Conservation (phyloP, 1,140 invertebrate genomes). For the Drosophila pallidifrons region DNA sequence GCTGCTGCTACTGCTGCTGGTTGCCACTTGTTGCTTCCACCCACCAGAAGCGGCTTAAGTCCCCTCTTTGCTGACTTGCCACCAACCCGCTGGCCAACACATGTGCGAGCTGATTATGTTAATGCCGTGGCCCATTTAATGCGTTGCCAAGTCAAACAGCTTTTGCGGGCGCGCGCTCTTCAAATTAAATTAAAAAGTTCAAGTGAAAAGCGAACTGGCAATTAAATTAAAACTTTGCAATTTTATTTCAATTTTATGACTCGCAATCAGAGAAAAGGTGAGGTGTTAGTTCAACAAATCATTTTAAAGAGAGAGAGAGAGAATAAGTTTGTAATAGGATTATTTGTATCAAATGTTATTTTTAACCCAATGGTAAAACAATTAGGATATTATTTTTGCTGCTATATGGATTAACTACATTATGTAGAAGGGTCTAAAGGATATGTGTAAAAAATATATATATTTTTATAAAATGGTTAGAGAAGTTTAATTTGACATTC, state of each 20-base stretch:
- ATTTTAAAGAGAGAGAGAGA: not conserved
- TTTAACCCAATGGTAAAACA: not conserved
- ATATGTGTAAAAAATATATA: too few relatives aligned
- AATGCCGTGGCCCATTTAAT: constrained; percentile 70
- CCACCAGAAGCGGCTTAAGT: constrained; percentile 19
- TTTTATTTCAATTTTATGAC: constrained; percentile 77
- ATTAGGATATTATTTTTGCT: not conserved
- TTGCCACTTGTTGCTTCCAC: constrained; percentile 59
- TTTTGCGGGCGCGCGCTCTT: constrained; percentile 48
- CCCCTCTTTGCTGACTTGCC: not conserved
- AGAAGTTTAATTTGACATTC: too few relatives aligned
- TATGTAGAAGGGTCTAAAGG: not conserved
- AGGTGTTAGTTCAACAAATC: not conserved
- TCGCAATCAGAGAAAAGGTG: constrained; percentile 1
- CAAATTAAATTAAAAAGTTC: constrained; percentile 73
- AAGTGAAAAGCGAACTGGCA: constrained; percentile 45
- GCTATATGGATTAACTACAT: not conserved
- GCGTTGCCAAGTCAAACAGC: constrained; percentile 64
- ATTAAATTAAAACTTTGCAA: constrained; percentile 79
- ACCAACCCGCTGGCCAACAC: not conserved
- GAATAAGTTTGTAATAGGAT: not conserved
- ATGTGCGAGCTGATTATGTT: constrained; percentile 77
- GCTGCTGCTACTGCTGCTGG: constrained; percentile 4
- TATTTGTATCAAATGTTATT: not conserved
- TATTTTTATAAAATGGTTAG: too few relatives aligned